Base-by-base conservation (phyloP, 2,888 invertebrate species). In the Acanthosoma haemorrhoidale region DNA sequence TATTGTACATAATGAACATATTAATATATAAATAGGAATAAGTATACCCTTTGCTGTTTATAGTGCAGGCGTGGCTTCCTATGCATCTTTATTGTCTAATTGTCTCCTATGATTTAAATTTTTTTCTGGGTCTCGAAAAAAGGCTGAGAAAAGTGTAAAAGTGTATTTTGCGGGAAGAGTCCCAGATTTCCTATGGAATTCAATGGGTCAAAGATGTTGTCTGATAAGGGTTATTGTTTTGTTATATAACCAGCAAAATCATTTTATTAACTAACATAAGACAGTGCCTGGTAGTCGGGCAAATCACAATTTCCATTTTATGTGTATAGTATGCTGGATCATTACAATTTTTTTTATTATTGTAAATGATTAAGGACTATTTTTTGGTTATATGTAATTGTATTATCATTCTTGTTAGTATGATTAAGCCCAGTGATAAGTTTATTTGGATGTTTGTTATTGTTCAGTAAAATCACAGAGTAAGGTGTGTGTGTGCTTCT, bases 401-500 rank as follows among this genome's bases (percentile, higher is more conserved):
- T 59, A 59, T 68, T 39, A 64, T 39, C 39, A 68, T 68, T 39
- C 68, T 66, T 57, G 25, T n/a, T n/a, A n/a, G n/a, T 66, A 66
- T 64, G 25, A 38, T 68, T 73, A 73, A 73, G 71, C 73, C 73
- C 73, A 73, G 71, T 73, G 71, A 73, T 69, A 70, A 70, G 71
- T 68, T 68, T 72, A n/a, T 71, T 69, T 73, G 72, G 63, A 71
- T 73, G 73, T 73, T 73, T 70, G 69, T 69, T 61, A 68, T 71
- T 72, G 71, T 41, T 71, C 72, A 69, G 69, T 67, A 71, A 71
- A 69, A 61, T 63, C 69, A 72, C 69, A 68, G 66, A 70, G 74
- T 57, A 57, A 67, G 43, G 38, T 64, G 64, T 64, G 67, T 75
- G 76, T 75, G 76, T 77, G 77, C 76, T 76, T 76, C 76, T 76